These are phyloP conservation scores for Coccyzus lansbergi DNA, from an alignment of 2,797 vertebrate genomes.

Conservation along the genomic window DNA sequence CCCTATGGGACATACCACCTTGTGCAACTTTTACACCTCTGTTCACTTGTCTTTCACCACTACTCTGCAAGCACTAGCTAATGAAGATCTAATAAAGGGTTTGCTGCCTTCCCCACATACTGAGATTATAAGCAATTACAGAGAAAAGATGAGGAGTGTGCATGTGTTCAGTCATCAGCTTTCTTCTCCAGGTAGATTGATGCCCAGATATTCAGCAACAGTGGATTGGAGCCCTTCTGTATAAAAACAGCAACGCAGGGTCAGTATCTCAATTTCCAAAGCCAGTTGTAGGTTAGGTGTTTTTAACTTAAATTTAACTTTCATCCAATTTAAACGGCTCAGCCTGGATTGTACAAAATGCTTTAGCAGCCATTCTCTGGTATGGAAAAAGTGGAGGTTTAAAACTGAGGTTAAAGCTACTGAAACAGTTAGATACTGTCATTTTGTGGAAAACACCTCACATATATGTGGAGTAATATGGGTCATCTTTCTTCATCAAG, in stretches of 20 bases:
- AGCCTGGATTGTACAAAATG: neutral
- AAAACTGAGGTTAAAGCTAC: neutral
- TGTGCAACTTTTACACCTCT: neutral
- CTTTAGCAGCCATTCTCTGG: neutral
- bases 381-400: neutral
- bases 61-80: accelerated
- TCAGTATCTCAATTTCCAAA: neutral
- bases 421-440: neutral
- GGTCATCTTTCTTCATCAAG: neutral
- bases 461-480: neutral
- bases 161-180: neutral
- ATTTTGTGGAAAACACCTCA: neutral
- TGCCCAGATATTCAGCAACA: neutral
- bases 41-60: accelerated
- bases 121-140: accelerated
- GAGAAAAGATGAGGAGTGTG: neutral
- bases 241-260: neutral
- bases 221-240: accelerated
- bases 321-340: accelerated
- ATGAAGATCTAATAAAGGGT: neutral
- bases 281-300: accelerated
- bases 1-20: accelerated
- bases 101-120: neutral
- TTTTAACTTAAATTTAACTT: neutral
- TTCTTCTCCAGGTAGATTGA: neutral